Percentiles rank a stretch among this genome's conserved stretches.
These are phyloP conservation scores for Trichosurus vulpecula DNA, from an alignment of 2,797 vertebrate species.

Conservation along the genomic window DNA sequence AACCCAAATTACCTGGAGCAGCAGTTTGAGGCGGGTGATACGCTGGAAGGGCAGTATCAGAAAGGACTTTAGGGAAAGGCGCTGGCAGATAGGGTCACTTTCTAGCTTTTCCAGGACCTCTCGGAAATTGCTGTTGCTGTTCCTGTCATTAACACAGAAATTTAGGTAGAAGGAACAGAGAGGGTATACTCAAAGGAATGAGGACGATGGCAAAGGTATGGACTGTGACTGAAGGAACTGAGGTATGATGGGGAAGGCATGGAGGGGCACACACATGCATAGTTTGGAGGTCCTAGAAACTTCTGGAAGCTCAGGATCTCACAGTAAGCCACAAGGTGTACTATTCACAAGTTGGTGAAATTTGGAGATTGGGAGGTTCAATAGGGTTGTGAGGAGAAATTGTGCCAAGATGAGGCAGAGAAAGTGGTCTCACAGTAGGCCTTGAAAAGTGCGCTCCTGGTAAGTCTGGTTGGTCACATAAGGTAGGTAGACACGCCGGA, in stretches of 20 bases:
- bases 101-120: conserved; percentile 92
- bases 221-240: not conserved
- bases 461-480: conserved; percentile 99
- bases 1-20: conserved; percentile 90
- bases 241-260: not conserved
- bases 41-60: conserved; percentile 98
- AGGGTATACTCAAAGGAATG: not conserved
- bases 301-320: not conserved
- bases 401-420: rapidly evolving
- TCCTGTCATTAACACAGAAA: conserved; percentile 82
- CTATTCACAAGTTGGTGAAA: rapidly evolving
- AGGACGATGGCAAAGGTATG: not conserved
- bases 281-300: not conserved
- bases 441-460: conserved; percentile 95
- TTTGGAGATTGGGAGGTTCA: not conserved
- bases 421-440: conserved; percentile 90
- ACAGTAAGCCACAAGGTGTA: rapidly evolving
- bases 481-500: conserved; percentile 94
- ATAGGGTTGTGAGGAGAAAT: not conserved
- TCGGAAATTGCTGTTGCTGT: conserved; percentile 90
- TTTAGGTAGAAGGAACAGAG: conserved; percentile 18
- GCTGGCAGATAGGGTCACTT: conserved; percentile 92
- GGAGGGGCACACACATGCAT: no score
- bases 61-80: conserved; percentile 97
- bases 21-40: conserved; percentile 96